Conservation (phyloP, 1,140 invertebrate species). For the Trinorchestia longiramus region DNA sequence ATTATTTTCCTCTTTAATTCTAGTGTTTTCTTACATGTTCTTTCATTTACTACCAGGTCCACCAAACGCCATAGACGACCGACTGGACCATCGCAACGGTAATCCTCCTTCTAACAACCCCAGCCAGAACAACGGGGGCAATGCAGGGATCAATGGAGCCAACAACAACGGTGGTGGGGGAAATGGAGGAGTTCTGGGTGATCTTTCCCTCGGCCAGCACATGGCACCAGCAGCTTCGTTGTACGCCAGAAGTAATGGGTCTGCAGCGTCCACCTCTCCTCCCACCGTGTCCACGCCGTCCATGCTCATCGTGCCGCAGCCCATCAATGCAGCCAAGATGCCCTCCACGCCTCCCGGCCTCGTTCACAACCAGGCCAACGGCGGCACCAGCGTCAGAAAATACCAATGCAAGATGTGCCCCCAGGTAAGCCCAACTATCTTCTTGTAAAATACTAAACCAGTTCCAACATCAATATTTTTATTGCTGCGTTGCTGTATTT, state of each 20-base stretch:
- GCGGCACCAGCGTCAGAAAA: conserved; percentile 74
- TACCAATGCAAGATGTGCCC: conserved; percentile 99
- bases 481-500: not conserved
- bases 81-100: conserved; percentile 40
- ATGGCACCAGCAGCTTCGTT: conserved; percentile 66
- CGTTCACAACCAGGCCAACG: conserved; percentile 65
- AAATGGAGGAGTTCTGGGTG: conserved; percentile 39
- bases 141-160: not conserved
- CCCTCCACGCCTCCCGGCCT: conserved; percentile 67
- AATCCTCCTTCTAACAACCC: conserved; percentile 33
- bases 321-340: conserved; percentile 84
- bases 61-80: conserved; percentile 16
- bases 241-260: conserved; percentile 71
- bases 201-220: conserved; percentile 57
- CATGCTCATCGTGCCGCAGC: conserved; percentile 91
- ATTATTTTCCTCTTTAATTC: not conserved
- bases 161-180: conserved; percentile 12
- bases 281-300: conserved; percentile 72
- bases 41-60: not conserved
- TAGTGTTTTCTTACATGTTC: not conserved
- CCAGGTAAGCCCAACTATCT: conserved; percentile 79
- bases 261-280: conserved; percentile 72
- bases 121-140: conserved; percentile 12
- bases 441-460: not conserved
- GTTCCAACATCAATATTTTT: not conserved